These are phyloP conservation scores for Podargus strigoides DNA, from an alignment of 2,797 vertebrate species.

Conservation along the genomic window DNA sequence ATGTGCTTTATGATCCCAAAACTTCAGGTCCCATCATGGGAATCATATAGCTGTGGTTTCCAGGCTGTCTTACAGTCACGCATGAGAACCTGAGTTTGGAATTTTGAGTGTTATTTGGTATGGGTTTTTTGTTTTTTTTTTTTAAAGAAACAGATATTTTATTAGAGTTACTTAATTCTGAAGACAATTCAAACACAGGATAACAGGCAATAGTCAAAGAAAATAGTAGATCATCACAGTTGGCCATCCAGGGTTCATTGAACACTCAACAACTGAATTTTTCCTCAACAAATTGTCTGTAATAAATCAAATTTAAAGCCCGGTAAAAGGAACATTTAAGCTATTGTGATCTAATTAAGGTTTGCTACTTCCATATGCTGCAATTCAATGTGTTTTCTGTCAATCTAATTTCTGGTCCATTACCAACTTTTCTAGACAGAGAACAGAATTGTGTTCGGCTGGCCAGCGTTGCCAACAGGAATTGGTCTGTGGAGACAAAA, in stretches of 20 bases:
- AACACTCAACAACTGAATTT: not conserved
- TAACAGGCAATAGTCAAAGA: not conserved
- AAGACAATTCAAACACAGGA: not conserved
- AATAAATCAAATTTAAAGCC: not conserved
- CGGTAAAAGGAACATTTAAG: not conserved
- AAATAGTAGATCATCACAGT: not conserved
- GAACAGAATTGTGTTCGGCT: not conserved
- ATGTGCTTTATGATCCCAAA: not conserved
- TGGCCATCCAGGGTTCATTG: not conserved
- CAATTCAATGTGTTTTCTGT: not conserved
- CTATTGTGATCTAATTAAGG: constrained; percentile 16
- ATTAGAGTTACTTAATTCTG: not conserved
- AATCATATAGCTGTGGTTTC: not conserved
- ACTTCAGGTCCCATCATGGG: not conserved
- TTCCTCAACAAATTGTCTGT: not conserved
- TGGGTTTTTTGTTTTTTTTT: not conserved
- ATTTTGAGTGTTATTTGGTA: not conserved
- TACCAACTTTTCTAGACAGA: not conserved
- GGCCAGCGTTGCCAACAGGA: not conserved
- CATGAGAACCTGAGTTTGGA: not conserved
- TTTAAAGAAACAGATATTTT: not conserved
- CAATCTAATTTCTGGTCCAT: not conserved
- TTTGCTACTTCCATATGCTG: not conserved
- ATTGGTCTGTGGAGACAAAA: not conserved
- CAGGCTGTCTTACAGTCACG: not conserved